These are phyloP conservation scores for Chelmon rostratus DNA, from an alignment of 2,797 vertebrate genomes.

Conservation along the genomic window DNA sequence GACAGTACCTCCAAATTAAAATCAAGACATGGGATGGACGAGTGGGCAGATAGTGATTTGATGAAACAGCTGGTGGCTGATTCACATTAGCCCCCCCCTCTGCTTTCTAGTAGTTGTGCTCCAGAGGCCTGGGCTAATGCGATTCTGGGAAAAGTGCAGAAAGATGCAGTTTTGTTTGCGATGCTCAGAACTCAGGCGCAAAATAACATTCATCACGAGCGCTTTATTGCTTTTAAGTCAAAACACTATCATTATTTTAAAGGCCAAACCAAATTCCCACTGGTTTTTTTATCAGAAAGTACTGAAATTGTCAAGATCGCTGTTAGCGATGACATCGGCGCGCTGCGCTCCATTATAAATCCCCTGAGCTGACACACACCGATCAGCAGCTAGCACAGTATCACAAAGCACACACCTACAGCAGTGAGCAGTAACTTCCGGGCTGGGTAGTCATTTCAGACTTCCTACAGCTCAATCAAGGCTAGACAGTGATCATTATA, in stretches of 20 bases:
- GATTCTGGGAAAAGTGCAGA: background rate
- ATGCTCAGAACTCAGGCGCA: slow-evolving; percentile 6
- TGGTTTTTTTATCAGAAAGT: background rate
- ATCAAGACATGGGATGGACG: slow-evolving; percentile 16
- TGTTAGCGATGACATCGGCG: too few relatives aligned
- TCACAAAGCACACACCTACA: too few relatives aligned
- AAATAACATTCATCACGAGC: background rate
- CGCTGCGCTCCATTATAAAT: too few relatives aligned
- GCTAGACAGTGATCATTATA: too few relatives aligned
- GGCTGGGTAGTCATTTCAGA: too few relatives aligned
- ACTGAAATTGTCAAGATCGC: too few relatives aligned
- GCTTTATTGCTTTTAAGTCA: background rate
- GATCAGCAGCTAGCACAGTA: too few relatives aligned
- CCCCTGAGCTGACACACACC: too few relatives aligned
- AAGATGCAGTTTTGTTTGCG: background rate
- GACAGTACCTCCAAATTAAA: slow-evolving; percentile 23
- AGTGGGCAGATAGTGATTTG: slow-evolving; percentile 26
- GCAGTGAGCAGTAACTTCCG: too few relatives aligned
- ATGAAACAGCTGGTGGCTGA: slow-evolving; percentile 54
- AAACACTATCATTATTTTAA: background rate
- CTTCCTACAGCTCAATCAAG: too few relatives aligned
- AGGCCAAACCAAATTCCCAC: background rate
- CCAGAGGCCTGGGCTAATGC: background rate
- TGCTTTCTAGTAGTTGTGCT: slow-evolving; percentile 15
- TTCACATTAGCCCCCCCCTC: slow-evolving; percentile 40